Evolutionary conservation across 2,113 vertebrate species (phyloP).

Genomic region (Nannospalax galili): DNA sequence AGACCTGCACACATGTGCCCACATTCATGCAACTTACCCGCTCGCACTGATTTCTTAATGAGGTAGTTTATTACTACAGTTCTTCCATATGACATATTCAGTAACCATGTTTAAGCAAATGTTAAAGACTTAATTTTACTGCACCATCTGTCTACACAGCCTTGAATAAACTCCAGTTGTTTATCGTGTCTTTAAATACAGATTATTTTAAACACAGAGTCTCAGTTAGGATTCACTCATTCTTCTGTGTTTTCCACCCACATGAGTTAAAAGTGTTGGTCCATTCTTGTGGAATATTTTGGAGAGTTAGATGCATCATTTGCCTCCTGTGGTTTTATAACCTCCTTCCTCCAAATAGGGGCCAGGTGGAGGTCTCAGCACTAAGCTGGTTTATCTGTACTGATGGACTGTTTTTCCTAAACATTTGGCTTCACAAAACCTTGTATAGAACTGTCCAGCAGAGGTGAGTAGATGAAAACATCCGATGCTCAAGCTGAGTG

Average conservation of each 20-base stretch:
- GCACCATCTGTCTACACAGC: constrained; percentile 23
- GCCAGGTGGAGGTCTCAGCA: background rate
- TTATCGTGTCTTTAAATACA: constrained; percentile 30
- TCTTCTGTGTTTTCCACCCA: background rate
- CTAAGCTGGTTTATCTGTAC: background rate
- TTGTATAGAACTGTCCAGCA: background rate
- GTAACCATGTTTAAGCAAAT: constrained; percentile 48
- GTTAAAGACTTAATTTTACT: constrained; percentile 51
- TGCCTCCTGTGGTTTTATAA: background rate
- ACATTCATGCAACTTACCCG: background rate
- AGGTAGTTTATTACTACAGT: background rate
- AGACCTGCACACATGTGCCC: background rate
- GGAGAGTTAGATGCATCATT: background rate
- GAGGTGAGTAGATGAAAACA: background rate
- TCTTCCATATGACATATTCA: constrained; percentile 4
- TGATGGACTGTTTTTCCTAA: background rate
- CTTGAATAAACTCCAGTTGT: constrained; percentile 17
- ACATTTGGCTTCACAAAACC: background rate
- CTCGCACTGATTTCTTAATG: background rate
- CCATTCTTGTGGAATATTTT: background rate
- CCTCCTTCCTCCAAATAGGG: background rate
- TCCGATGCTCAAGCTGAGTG: background rate
- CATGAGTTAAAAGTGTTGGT: background rate
- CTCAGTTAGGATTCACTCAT: background rate
- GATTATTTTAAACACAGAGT: constrained; percentile 8